Conservation (phyloP, 2,113 vertebrate species). For the Elaphurus davidianus region DNA sequence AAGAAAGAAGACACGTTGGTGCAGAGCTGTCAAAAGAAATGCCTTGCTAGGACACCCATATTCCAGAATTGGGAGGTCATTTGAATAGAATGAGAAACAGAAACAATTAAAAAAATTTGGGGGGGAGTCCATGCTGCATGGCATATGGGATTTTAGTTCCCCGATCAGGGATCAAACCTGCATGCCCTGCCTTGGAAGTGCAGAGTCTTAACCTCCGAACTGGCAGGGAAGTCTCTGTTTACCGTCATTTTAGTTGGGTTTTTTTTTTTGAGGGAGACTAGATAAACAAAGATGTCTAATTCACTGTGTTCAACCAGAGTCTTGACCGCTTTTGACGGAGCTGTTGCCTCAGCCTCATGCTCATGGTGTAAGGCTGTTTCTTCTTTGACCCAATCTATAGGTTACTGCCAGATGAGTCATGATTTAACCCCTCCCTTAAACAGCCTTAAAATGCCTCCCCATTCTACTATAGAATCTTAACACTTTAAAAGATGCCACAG, state of each 20-base stretch:
- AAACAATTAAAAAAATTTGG: neutral
- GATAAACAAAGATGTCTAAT: neutral
- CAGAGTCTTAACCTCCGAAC: neutral
- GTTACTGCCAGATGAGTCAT: neutral
- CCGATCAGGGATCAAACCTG: neutral
- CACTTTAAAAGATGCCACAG: neutral
- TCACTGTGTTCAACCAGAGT: neutral
- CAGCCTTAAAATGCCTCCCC: neutral
- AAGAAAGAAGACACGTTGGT: neutral
- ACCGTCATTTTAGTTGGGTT: neutral
- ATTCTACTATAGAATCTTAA: neutral
- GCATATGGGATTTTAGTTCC: neutral
- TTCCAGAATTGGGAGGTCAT: neutral
- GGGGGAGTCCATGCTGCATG: neutral
- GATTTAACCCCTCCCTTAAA: neutral
- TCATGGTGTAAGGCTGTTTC: neutral
- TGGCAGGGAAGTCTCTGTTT: neutral
- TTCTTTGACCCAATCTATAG: neutral
- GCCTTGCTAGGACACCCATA: neutral
- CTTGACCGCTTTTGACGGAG: neutral
- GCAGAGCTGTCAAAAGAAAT: neutral
- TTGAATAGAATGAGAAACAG: neutral
- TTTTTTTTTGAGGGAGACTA: neutral
- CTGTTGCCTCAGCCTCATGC: neutral
- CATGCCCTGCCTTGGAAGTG: neutral